phyloP scores from a whole-genome alignment of 2,113 vertebrate genomes.

The Cathartes aura region DNA sequence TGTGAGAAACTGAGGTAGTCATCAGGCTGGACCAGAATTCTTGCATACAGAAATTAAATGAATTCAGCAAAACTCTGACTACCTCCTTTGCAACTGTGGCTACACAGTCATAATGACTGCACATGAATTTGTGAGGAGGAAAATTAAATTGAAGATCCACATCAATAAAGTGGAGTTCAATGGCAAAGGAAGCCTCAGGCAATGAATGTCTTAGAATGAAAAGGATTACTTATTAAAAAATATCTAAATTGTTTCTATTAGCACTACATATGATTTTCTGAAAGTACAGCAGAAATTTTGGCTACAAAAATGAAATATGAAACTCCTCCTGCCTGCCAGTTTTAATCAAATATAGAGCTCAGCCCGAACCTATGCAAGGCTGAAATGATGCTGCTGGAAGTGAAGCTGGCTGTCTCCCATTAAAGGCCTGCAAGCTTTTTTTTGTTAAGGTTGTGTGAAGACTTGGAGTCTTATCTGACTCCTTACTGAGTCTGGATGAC shows the following conservation, averaged over 20 bases:
- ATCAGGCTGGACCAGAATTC: background rate
- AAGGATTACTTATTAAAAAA: background rate
- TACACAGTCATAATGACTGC: background rate
- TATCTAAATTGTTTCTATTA: background rate
- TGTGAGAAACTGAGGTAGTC: background rate
- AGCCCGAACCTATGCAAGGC: background rate
- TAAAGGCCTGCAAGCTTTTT: background rate
- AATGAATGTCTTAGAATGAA: background rate
- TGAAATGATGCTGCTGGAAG: constrained; percentile 20
- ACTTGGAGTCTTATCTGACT: constrained; percentile 55
- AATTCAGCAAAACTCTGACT: background rate
- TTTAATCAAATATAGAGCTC: constrained; percentile 29
- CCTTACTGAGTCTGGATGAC: constrained; percentile 40
- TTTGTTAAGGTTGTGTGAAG: constrained; percentile 3
- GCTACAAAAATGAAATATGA: background rate
- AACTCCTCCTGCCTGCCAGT: constrained; percentile 3
- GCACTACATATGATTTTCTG: background rate
- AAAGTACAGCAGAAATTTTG: constrained; percentile 16
- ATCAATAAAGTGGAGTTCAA: background rate
- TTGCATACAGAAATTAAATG: background rate
- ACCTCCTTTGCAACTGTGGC: background rate
- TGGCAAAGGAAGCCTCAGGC: background rate
- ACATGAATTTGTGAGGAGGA: background rate
- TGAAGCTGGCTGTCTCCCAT: constrained; percentile 41
- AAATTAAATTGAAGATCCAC: background rate